Conservation (phyloP, 2,888 invertebrate species). For the Oscheius sp. region DNA sequence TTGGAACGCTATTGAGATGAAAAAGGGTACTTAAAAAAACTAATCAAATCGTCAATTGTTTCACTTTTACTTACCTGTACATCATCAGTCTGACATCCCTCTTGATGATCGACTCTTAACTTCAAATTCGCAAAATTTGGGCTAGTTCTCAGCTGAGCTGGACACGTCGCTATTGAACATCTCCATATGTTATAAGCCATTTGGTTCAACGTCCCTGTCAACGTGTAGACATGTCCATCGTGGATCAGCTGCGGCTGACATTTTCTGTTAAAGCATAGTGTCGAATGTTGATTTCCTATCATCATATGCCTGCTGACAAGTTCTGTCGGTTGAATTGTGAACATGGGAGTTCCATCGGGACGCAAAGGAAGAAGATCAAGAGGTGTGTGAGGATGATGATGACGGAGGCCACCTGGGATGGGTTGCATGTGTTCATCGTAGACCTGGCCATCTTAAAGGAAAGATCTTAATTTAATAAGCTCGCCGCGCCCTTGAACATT, state of each 20-base stretch:
- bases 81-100: conserved; percentile 38
- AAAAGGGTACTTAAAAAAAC: too few relatives aligned
- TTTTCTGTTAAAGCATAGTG: conserved; percentile 47
- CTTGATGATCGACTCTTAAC: conserved; percentile 28
- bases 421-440: neutral
- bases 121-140: conserved; percentile 35
- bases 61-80: conserved; percentile 30
- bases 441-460: neutral
- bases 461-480: too few relatives aligned
- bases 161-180: conserved; percentile 41
- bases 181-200: conserved; percentile 42
- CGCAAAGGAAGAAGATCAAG: conserved; percentile 6
- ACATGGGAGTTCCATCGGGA: conserved; percentile 32
- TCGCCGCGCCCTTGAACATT: neutral
- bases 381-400: neutral
- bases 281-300: conserved; percentile 16
- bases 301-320: conserved; percentile 33
- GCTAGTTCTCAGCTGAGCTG: conserved; percentile 42
- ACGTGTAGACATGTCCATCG: conserved; percentile 45
- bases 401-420: too few relatives aligned
- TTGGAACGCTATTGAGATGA: too few relatives aligned
- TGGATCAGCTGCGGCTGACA: conserved; percentile 44
- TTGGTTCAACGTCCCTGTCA: conserved; percentile 34
- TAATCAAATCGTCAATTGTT: neutral
- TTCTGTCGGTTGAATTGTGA: conserved; percentile 41